Base-by-base conservation (phyloP, 2,888 invertebrate genomes). In the Epinotia brunnichana region DNA sequence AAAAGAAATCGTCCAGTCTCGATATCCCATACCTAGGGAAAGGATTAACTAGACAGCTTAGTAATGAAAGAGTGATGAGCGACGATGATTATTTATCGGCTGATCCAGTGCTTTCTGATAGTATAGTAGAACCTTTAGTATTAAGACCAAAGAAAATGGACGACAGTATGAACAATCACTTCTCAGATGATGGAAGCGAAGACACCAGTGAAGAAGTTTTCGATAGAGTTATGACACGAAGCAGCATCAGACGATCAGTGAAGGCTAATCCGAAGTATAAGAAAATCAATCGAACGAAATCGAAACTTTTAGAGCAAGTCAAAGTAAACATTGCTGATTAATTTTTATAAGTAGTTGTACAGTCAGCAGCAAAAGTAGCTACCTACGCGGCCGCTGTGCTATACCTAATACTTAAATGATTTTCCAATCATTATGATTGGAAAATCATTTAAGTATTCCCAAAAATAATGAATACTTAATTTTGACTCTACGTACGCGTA, bases 231-330 rank as follows among this genome's bases (percentile, higher is more conserved):
- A 93, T 93, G 93, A 87, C 88, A 0, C 88, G 93, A 79, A 92
- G 87, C 75, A 93, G 93, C 75, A 83, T 91, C 17, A 84, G 93
- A 79, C 82, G 90, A 79, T 93, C 93, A 1, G 90, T 92, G 2
- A 93, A 93, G 85, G 91, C 90, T 0, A 93, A 93, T 77, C 93
- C 93, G n/a, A 93, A 93, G 77, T 93, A 93, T 77, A 93, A 93
- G 77, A 93, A 93, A 81, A 93, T 93, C 60, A 93, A 87, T 80
- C 83, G 93, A 79, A 85, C 84, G 54, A 93, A 93, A 83, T 92
- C 93, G 0, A 93, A 93, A 78, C 83, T 92, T 35, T 76, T 93
- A 62, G 93, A 91, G 74, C 93, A 92, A 76, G 88, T 92, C 1
- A 92, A 92, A 87, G 85, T 90, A 0, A 92, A 91, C 77, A 92